Base-by-base conservation (phyloP, 2,888 invertebrate genomes). In the Nomada lathburiana region DNA sequence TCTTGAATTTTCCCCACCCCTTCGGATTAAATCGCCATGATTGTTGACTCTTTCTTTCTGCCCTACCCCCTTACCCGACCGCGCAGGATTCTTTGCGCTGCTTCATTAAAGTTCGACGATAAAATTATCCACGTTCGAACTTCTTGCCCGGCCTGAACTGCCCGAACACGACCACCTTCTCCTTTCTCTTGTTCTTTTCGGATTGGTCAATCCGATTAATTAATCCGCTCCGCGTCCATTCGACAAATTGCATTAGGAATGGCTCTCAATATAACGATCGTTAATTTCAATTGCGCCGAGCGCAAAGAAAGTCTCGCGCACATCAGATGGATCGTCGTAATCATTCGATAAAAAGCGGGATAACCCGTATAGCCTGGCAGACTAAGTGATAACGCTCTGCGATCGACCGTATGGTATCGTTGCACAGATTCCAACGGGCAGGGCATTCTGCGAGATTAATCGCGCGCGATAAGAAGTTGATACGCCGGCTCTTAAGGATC, bases 401-500 rank as follows among this genome's bases (percentile, higher is more conserved):
- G 68, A 73, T 80, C 68, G 71, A 59, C 72, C 53, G 70, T 57
- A 73, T 53, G 64, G 68, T 57, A 47, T 53, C 42, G 42, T 26
- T n/a, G 42, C 13, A 50, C 18, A 68, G 65, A 62, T 59, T 67
- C 55, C 53, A 44, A 44, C 62, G 23, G 52, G 60, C 44, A 20
- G 63, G n/a, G 36, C 53, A 47, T 76, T 73, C 67, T 64, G 67
- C 76, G 77, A 86, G 80, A 86, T 83, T 86, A 86, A 86, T 83
- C 86, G 86, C 73, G 59, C 79, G 69, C 69, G 83, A 86, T 86
- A 77, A 75, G 86, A 85, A 70, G 76, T 76, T 79, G 85, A 85
- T 78, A 86, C 83, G 71, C 42, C 62, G 71, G 64, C 76, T 84
- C 68, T 80, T 84, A 76, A 77, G 84, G 76, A 68, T 36, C 36